These are phyloP conservation scores for Notodonta dromedarius DNA, from an alignment of 2,888 invertebrate species.

Conservation along the genomic window DNA sequence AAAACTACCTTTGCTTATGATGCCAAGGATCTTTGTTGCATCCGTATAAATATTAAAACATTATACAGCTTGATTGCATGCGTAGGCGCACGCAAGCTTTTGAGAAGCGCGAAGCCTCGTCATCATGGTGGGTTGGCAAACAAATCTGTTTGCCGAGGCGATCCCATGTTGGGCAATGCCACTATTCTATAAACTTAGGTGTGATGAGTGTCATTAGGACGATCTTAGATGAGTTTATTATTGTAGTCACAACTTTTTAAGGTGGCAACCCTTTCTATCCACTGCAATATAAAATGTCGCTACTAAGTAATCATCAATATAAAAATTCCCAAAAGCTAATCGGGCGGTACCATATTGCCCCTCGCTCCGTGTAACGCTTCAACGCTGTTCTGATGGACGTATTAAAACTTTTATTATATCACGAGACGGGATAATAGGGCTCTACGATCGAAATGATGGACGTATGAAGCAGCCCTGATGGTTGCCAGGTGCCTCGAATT, in stretches of 20 bases:
- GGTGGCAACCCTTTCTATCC: too few relatives aligned
- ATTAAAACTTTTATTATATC: constrained; percentile 68
- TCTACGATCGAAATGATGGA: constrained; percentile 55
- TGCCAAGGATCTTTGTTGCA: background rate
- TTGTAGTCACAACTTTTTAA: too few relatives aligned
- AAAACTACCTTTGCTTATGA: background rate
- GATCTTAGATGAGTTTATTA: too few relatives aligned
- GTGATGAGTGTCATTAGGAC: constrained; percentile 7
- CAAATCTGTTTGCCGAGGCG: constrained; percentile 29
- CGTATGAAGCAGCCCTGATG: constrained; percentile 54
- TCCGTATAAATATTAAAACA: constrained; percentile 14
- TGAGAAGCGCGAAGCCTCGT: constrained; percentile 10
- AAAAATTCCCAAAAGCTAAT: constrained; percentile 17
- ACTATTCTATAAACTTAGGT: constrained; percentile 17
- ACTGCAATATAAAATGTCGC: too few relatives aligned
- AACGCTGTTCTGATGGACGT: constrained; percentile 58
- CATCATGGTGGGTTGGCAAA: constrained; percentile 16
- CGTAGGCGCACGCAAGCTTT: constrained; percentile 32
- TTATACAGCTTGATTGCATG: constrained; percentile 23
- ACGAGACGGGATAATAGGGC: constrained; percentile 62
- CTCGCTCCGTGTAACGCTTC: constrained; percentile 44
- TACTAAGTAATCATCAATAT: constrained; percentile 7
- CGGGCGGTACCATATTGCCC: constrained; percentile 26
- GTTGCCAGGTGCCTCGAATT: background rate
- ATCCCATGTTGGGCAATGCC: constrained; percentile 16